Evolutionary conservation across 2,797 vertebrate species (phyloP), one percentile per base, ranked within the genome.

Genomic region (Sylvia borin): DNA sequence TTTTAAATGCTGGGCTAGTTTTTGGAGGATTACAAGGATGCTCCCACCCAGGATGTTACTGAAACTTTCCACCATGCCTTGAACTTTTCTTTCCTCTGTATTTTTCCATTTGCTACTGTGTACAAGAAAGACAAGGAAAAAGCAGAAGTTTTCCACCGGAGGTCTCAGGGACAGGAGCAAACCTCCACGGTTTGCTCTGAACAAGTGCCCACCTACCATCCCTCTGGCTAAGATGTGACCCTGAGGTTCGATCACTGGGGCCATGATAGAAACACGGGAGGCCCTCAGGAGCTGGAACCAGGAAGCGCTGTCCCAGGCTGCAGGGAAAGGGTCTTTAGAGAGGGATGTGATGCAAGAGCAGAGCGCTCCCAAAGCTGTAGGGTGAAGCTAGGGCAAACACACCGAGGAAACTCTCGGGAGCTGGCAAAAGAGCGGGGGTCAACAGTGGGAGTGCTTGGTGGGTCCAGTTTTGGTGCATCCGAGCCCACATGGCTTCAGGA

Each of bases 381-480:
- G 45, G 51, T 1, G 2, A 68, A 72, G 34, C 18, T 71, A 1
- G 1, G 36, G 32, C 45, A 64, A 84, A 47, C 31, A 16, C 45
- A 34, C 16, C 0, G 1, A 19, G 10, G 16, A 11, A 43, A 71
- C 27, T 31, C 53, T 66, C 0, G 0, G 55, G 47, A 48, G 32
- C 60, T 51, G 38, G 34, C 5, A 1, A 45, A 61, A 42, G 17
- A 6, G 21, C 4, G 10, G 34, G n/a, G 61, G 34, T 29, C 38
- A 64, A 54, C 2, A 4, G 47, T 2, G 6, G 71, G 42, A 83
- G 32, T 0, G 2, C 29, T 73, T 3, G 1, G 18, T 43, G 42
- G 32, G 40, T 31, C 54, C 31, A 10, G n/a, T 53, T 60, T 75
- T 38, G 89, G 32, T 45, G 1, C 36, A 12, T 20, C 20, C 1